phyloP scores from a whole-genome alignment of 2,888 invertebrate genomes.

The Xestoiulus laeticollis region DNA sequence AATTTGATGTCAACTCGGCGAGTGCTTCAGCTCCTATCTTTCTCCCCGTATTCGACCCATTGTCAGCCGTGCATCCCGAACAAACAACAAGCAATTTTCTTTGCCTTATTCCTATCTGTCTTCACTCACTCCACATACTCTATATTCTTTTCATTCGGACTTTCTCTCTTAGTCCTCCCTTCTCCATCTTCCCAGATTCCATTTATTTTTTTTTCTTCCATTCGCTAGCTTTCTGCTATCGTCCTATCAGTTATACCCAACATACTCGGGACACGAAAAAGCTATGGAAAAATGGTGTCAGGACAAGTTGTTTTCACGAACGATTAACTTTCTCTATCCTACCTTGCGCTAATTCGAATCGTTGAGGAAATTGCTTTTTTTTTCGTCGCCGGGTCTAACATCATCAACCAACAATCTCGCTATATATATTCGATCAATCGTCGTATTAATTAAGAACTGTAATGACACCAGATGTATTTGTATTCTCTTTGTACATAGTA shows the following conservation, averaged over 20 bases:
- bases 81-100: background rate
- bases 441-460: background rate
- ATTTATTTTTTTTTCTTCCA: background rate
- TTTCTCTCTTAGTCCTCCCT: background rate
- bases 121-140: background rate
- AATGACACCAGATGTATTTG: background rate
- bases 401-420: background rate
- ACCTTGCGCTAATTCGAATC: constrained; percentile 9
- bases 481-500: too few relatives aligned
- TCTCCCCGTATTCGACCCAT: background rate
- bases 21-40: background rate
- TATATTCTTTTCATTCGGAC: constrained; percentile 6
- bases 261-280: background rate
- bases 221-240: background rate
- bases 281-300: background rate
- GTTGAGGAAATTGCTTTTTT: background rate
- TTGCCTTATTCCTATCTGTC: background rate
- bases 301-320: background rate
- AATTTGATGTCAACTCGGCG: background rate
- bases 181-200: background rate
- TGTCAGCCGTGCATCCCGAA: background rate
- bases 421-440: background rate
- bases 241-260: background rate
- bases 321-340: constrained; percentile 7
- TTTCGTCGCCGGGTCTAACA: background rate